Base-by-base conservation (phyloP, 2,113 vertebrate species). In the Rhabdornis inornatus region DNA sequence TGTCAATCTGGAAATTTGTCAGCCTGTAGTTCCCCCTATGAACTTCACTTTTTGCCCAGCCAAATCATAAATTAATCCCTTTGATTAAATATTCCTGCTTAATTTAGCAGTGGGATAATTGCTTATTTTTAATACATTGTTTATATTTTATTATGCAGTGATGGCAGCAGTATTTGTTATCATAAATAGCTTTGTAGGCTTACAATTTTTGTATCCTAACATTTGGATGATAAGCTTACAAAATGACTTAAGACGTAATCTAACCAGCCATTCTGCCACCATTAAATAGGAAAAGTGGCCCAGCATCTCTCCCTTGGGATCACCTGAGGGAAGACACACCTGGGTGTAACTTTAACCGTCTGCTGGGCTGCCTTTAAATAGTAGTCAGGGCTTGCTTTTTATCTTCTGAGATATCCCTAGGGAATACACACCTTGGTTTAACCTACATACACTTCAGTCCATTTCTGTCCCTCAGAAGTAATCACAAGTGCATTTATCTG, bases 331-430 rank as follows among this genome's bases (percentile, higher is more conserved):
- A 90, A 97, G 95, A 96, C 97, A 97, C 97, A 94, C 96, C 96
- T 97, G 96, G 97, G 97, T 96, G 97, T 96, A 97, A 95, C 96
- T 97, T 90, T 96, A 96, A 95, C 95, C 95, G 96, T 97, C 96
- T 97, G 96, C 96, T 95, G 71, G 47, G 74, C 92, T 96, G 95
- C 96, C 96, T 97, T 97, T 96, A 97, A 96, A 97, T 96, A 97
- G 97, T 90, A 97, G 95, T 95, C 92, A 94, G 80, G 89, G 92
- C 88, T 97, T 95, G 97, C 95, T 95, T 97, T 97, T 97, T 97
- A 97, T 97, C 97, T 97, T 66, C 91, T 79, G 87, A 90, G 95
- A 96, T 97, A 95, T 97, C 97, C 96, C 87, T 91, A 89, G 97
- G 97, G 97, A 93, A 97, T 92, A 94, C 95, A 96, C 97, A 93